phyloP scores from a whole-genome alignment of 2,888 invertebrate genomes.

The Nemotelus pantherinus region DNA sequence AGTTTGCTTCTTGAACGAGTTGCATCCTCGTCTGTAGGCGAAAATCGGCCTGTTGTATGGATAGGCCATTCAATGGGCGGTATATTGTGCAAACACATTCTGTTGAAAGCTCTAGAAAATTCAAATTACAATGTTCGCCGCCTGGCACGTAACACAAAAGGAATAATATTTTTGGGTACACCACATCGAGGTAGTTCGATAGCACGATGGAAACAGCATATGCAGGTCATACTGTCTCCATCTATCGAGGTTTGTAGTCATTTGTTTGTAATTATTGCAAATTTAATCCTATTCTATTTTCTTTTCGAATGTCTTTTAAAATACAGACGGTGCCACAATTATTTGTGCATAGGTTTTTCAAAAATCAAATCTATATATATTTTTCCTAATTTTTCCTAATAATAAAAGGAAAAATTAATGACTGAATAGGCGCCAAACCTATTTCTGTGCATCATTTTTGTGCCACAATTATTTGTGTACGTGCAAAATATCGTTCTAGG shows the following conservation, averaged over 20 bases:
- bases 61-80: constrained; percentile 97
- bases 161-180: constrained; percentile 88
- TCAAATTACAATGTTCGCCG: constrained; percentile 66
- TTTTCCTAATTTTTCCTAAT: too few species aligned
- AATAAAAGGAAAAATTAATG: too few species aligned
- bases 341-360: too few species aligned
- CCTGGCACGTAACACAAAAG: constrained; percentile 78
- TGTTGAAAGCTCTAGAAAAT: constrained; percentile 73
- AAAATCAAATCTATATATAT: too few species aligned
- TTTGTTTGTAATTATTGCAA: not conserved
- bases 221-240: constrained; percentile 83
- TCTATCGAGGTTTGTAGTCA: constrained; percentile 79
- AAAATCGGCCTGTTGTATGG: constrained; percentile 83
- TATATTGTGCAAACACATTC: constrained; percentile 85
- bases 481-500: too few species aligned
- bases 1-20: constrained; percentile 75
- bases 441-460: too few species aligned
- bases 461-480: too few species aligned
- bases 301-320: too few species aligned
- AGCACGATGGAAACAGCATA: constrained; percentile 78
- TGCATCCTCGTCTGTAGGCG: constrained; percentile 79
- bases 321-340: too few species aligned
- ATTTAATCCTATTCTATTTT: not conserved
- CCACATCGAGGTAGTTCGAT: constrained; percentile 88
- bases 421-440: too few species aligned